Evolutionary conservation across 2,888 invertebrate species (phyloP).

Genomic region (Brenthis hecate): DNA sequence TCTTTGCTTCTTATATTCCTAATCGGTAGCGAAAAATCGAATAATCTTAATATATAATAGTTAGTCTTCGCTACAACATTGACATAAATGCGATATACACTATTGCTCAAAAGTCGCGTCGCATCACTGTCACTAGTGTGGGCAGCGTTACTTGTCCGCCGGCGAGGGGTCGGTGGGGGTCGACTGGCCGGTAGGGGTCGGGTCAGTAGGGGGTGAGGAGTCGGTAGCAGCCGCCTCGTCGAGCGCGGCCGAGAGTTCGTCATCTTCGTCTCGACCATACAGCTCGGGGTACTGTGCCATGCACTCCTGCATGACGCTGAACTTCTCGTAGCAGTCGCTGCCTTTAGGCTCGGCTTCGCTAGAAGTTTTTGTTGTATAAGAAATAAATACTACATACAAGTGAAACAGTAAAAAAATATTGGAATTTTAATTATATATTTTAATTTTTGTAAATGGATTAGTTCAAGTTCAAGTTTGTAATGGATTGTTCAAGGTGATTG

Average conservation of each 20-base stretch:
- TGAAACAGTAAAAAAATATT: too few relatives aligned
- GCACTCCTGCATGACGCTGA: conserved; percentile 95
- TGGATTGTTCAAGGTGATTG: too few relatives aligned
- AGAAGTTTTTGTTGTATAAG: conserved; percentile 54
- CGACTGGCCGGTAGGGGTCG: not conserved
- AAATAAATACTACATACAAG: too few relatives aligned
- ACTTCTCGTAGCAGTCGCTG: conserved; percentile 94
- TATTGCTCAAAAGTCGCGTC: too few relatives aligned
- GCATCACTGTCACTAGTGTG: too few relatives aligned
- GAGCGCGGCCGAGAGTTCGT: conserved; percentile 46
- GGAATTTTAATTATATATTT: too few relatives aligned
- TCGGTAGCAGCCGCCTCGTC: conserved; percentile 9
- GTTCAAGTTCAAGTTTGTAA: too few relatives aligned
- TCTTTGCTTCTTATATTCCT: too few relatives aligned
- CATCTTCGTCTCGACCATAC: conserved; percentile 88
- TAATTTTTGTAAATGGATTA: not conserved
- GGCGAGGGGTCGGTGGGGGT: not conserved
- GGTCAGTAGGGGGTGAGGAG: not conserved
- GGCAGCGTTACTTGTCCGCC: not conserved
- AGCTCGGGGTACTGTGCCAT: conserved; percentile 93
- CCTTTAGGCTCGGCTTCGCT: conserved; percentile 95
- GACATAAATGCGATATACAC: too few relatives aligned
- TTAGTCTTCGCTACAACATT: too few relatives aligned
- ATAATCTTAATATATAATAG: too few relatives aligned
- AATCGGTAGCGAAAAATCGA: too few relatives aligned